Evolutionary conservation across 35 echinoderm and acorn worm species (phyloP).

Genomic region (Lytechinus variegatus): DNA sequence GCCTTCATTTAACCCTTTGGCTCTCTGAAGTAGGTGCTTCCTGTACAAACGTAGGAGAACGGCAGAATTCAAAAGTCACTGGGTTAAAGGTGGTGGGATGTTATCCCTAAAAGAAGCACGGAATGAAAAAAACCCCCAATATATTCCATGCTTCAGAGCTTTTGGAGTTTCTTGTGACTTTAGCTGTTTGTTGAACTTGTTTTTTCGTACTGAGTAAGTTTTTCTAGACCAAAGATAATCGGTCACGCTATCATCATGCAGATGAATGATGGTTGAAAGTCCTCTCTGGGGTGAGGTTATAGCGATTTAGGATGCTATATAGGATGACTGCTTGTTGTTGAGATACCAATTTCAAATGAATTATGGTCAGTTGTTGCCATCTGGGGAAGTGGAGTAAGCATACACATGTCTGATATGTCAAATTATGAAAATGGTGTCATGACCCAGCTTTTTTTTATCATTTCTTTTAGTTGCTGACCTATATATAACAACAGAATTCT

Average conservation of each 20-base stretch:
- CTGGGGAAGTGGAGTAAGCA: neutral
- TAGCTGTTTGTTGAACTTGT: neutral
- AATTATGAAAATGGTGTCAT: neutral
- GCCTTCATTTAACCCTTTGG: neutral
- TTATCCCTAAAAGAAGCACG: neutral
- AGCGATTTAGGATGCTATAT: neutral
- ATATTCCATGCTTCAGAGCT: neutral
- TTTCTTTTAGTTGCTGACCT: neutral
- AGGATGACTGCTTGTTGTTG: neutral
- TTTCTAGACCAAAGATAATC: neutral
- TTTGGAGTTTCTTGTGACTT: neutral
- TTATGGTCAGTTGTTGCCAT: neutral
- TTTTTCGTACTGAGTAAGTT: neutral
- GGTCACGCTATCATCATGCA: neutral
- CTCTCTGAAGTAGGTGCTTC: too few species aligned
- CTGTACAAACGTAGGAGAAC: too few species aligned
- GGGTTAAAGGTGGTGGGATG: neutral
- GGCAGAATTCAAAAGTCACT: too few species aligned
- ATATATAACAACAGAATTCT: neutral
- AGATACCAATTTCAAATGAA: neutral
- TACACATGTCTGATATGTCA: neutral
- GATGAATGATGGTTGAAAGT: neutral
- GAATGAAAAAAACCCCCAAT: neutral
- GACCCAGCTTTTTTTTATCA: neutral
- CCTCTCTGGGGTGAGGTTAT: neutral